These are phyloP conservation scores for Carcina quercana DNA, from an alignment of 2,888 invertebrate genomes.

Conservation along the genomic window DNA sequence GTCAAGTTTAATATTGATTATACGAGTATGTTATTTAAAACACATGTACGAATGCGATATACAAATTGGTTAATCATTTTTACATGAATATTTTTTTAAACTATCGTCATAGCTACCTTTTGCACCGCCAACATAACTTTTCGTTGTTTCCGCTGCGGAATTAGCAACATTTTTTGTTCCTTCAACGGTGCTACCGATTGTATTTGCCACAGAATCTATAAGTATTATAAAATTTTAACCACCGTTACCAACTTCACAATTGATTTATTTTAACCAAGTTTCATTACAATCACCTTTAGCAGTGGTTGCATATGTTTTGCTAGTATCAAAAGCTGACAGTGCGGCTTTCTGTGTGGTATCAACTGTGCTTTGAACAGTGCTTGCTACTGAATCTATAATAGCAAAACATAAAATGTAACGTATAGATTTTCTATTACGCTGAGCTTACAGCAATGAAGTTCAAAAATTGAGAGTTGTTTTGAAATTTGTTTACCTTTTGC, in stretches of 20 bases:
- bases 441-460: too few species aligned
- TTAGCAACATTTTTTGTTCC: slow-evolving; percentile 39
- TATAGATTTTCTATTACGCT: too few species aligned
- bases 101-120: too few species aligned
- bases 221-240: too few species aligned
- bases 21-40: too few species aligned
- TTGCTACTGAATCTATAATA: slow-evolving; percentile 17
- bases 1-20: too few species aligned
- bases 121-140: slow-evolving; percentile 40
- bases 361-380: slow-evolving; percentile 18
- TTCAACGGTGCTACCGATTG: slow-evolving; percentile 36
- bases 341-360: slow-evolving; percentile 38
- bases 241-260: slow-evolving; percentile 22
- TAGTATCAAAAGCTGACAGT: slow-evolving; percentile 36
- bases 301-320: slow-evolving; percentile 35
- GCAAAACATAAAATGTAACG: too few species aligned
- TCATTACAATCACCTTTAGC: slow-evolving; percentile 36
- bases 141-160: slow-evolving; percentile 40
- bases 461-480: too few species aligned
- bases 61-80: too few species aligned
- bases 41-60: too few species aligned
- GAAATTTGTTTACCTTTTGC: slow-evolving; percentile 40
- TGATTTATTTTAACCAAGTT: background rate
- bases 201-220: slow-evolving; percentile 41
- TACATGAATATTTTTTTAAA: too few species aligned